Evolutionary conservation across 2,888 invertebrate species (phyloP), one percentile per base, ranked within the genome.

Genomic region (Monochamus alternatus): DNA sequence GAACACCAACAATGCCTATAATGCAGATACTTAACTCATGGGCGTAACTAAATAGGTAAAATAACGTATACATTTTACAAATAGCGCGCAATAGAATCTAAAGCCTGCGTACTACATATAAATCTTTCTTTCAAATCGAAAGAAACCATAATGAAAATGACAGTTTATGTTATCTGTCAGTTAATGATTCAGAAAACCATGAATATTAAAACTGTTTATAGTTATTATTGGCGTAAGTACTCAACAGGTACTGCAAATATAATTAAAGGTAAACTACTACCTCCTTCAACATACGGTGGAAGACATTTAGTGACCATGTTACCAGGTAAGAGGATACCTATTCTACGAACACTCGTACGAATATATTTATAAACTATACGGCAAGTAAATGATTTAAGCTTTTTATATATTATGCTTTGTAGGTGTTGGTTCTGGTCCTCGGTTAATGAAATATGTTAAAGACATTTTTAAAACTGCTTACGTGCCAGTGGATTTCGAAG

Each of bases 401-500:
- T 22, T 70, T 59, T 60, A 3, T 10, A 60, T 5, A 8, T 14
- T 63, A 65, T 14, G 47, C 22, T 64, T 31, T 62, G 12, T 71
- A 83, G 83, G 83, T 44, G 77, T 80, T 60, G 86, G 87, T 43
- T 83, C 87, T 14, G 88, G 88, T 10, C 86, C 85, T 7, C 87
- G 87, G 81, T 75, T 88, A 65, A 85, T 86, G 85, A 67, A 78
- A 4, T 81, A 84, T 74, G 84, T 88, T 3, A 79, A 80, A 75
- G 84, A 86, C 22, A 77, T 89, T 3, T 83, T 87, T 67, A 73
- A 81, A 52, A 78, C 79, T 9, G 83, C 85, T 2, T 81, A 83
- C 31, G 87, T 85, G 3, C 89, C 88, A 0, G 80, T 89, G 7
- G 85, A 86, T 75, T 88, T 88, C 76, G 89, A 89, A 80, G 77